Conservation (phyloP, 2,888 invertebrate species). For the Troides aeacus region DNA sequence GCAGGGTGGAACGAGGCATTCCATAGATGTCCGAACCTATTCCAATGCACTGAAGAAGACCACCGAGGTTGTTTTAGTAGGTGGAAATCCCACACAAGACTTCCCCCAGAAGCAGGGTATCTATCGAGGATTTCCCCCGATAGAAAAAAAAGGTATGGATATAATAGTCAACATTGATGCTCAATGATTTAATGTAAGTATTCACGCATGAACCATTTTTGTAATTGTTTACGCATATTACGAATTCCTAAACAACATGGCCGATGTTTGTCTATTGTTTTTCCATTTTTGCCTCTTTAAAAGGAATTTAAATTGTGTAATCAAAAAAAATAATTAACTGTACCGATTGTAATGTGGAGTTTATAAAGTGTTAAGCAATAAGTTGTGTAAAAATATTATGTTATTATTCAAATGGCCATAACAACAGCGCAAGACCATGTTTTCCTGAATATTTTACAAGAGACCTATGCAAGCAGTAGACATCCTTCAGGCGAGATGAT, state of each 20-base stretch:
- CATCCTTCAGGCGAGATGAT: too few species aligned
- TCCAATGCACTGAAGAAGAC: too few species aligned
- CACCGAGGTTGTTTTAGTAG: too few species aligned
- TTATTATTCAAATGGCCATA: background rate
- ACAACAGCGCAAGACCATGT: too few species aligned
- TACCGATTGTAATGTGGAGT: background rate
- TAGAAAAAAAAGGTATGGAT: background rate
- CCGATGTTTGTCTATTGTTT: background rate
- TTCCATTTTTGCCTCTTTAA: background rate
- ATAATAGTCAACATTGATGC: background rate
- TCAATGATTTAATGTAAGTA: background rate
- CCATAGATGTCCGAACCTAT: too few species aligned
- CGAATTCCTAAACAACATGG: background rate
- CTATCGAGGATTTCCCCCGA: too few species aligned
- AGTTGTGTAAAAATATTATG: background rate
- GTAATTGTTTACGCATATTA: background rate
- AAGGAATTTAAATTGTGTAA: background rate
- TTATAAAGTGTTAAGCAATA: background rate
- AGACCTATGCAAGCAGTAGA: too few species aligned
- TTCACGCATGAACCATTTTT: background rate
- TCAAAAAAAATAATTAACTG: background rate
- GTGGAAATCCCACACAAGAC: too few species aligned
- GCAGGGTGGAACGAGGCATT: too few species aligned
- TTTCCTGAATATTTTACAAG: too few species aligned
- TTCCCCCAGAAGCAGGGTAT: too few species aligned